These are phyloP conservation scores for Acanthaster planci DNA, from an alignment of 35 echinoderm and acorn worm species.

Conservation along the genomic window DNA sequence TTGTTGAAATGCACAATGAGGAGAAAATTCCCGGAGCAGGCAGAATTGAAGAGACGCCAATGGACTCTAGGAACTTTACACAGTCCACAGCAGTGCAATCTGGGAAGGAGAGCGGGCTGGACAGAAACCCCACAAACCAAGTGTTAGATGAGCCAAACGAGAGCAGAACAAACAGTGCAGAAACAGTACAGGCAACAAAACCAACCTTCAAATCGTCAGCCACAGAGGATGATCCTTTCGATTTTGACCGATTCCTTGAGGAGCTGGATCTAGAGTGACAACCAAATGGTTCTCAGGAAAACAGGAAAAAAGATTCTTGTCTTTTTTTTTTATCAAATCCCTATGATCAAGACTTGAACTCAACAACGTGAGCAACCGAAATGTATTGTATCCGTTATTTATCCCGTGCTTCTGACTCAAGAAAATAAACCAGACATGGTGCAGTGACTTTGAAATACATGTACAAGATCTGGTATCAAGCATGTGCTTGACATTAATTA, in stretches of 20 bases:
- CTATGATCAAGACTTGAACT: no score
- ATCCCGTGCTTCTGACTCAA: no score
- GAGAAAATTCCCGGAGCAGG: background rate
- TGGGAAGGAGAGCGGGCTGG: background rate
- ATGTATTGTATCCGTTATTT: no score
- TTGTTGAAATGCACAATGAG: background rate
- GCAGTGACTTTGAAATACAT: no score
- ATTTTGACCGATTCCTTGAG: conserved; percentile 64
- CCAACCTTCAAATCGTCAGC: background rate
- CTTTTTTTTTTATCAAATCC: no score
- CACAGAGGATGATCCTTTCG: conserved; percentile 16
- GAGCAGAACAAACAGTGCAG: background rate
- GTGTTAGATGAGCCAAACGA: background rate
- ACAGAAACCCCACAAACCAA: background rate
- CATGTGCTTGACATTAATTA: no score
- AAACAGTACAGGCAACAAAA: background rate
- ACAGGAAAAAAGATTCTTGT: no score
- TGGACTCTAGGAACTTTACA: background rate
- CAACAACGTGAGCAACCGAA: no score
- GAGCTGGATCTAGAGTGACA: conserved; percentile 56
- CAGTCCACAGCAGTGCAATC: background rate
- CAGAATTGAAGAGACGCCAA: background rate
- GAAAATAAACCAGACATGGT: no score
- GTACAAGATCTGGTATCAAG: no score
- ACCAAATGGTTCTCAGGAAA: background rate